A percentile compares a stretch with the other conserved stretches of the same genome.
phyloP scores from a whole-genome alignment of 1,140 invertebrate species.

The Venturia canescens region DNA sequence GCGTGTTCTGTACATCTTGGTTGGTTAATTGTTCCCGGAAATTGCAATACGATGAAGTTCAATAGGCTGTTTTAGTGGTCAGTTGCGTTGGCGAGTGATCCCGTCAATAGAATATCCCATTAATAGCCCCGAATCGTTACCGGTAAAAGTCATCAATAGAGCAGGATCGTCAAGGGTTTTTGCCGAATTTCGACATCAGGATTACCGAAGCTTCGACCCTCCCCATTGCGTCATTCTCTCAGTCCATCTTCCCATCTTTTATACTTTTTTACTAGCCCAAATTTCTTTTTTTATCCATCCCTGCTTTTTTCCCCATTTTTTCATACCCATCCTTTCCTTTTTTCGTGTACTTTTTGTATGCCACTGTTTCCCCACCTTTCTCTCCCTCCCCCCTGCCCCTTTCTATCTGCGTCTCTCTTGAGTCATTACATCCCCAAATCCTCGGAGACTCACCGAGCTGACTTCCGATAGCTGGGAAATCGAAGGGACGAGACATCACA shows the following conservation, averaged over 20 bases:
- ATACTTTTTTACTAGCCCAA: too few species aligned
- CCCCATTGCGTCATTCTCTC: background rate
- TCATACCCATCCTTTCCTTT: too few species aligned
- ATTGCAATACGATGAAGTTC: constrained; percentile 2
- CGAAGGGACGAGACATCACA: background rate
- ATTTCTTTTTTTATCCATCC: too few species aligned
- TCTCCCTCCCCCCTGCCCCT: too few species aligned
- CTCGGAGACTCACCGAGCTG: background rate
- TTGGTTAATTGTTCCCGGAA: background rate
- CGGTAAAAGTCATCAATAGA: background rate
- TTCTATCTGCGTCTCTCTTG: too few species aligned
- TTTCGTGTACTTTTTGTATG: too few species aligned
- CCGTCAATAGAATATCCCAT: background rate
- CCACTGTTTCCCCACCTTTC: too few species aligned
- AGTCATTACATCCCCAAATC: background rate
- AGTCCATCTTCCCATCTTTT: too few species aligned
- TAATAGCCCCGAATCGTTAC: background rate
- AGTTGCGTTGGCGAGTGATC: background rate
- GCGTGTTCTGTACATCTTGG: background rate
- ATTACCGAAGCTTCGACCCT: background rate
- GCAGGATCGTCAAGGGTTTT: background rate
- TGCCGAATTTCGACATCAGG: background rate
- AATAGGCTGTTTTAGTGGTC: background rate
- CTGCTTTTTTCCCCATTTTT: too few species aligned
- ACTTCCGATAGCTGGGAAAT: background rate